Evolutionary conservation across 2,797 vertebrate species (phyloP).

Genomic region (Scolopax bukidnonensis): DNA sequence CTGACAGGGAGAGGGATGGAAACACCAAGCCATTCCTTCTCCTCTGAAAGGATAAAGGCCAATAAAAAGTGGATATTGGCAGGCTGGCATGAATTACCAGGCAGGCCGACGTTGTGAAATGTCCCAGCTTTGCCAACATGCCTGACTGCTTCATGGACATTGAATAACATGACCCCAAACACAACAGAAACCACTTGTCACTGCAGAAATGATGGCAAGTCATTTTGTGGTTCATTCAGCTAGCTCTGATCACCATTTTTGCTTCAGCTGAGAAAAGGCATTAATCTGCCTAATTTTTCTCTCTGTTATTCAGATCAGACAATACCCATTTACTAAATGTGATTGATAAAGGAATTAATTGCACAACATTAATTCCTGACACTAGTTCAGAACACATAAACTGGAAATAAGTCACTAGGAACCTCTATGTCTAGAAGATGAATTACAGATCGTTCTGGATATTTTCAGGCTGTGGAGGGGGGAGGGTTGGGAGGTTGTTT

Average conservation of each 20-base stretch:
- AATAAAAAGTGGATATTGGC: not conserved
- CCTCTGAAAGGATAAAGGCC: constrained; percentile 16
- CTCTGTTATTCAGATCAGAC: constrained; percentile 24
- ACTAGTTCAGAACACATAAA: not conserved
- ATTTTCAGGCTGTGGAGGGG: not conserved
- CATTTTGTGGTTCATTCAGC: constrained; percentile 4
- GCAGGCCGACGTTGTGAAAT: not conserved
- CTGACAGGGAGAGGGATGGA: not conserved
- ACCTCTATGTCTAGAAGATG: not conserved
- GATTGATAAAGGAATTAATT: constrained; percentile 48
- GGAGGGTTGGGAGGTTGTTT: not conserved
- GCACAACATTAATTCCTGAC: not conserved
- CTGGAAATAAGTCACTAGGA: constrained; percentile 5
- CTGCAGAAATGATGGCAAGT: constrained; percentile 10
- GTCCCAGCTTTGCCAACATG: constrained; percentile 9
- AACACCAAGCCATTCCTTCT: not conserved
- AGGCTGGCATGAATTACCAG: not conserved
- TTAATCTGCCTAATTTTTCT: constrained; percentile 35
- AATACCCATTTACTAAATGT: constrained; percentile 9
- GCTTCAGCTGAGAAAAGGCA: constrained; percentile 19
- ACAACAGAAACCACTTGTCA: not conserved
- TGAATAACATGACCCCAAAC: not conserved
- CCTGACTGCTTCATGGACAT: not conserved
- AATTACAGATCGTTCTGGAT: not conserved
- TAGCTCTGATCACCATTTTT: constrained; percentile 1